These are phyloP conservation scores for Dendroctonus ponderosae DNA, from an alignment of 1,140 invertebrate genomes.

Conservation along the genomic window DNA sequence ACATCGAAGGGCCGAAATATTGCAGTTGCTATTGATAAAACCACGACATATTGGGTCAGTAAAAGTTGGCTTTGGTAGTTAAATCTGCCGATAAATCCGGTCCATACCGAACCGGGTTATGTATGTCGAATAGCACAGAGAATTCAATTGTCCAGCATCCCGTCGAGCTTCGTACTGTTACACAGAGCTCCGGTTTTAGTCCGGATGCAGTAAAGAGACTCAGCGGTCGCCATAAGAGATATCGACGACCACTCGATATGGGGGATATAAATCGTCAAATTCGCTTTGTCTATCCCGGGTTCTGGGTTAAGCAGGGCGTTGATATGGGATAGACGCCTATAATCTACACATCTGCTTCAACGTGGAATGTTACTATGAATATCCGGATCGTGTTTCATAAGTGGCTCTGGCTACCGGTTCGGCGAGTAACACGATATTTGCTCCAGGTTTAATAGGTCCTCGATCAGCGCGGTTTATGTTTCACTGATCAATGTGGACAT, in stretches of 20 bases:
- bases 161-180: conserved; percentile 3
- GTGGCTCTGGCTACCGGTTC: conserved; percentile 1
- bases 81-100: background rate
- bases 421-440: background rate
- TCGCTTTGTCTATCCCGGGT: conserved; percentile 21
- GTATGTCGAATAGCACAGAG: conserved; percentile 13
- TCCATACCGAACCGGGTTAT: conserved; percentile 1
- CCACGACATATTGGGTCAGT: no score
- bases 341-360: conserved; percentile 10
- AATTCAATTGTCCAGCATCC: conserved; percentile 20
- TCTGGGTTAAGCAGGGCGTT: conserved; percentile 20
- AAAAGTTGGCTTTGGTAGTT: background rate
- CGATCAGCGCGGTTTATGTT: no score
- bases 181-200: conserved; percentile 22
- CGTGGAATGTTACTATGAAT: conserved; percentile 6
- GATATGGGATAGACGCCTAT: conserved; percentile 8
- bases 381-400: conserved; percentile 11
- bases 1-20: no score
- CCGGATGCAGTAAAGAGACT: conserved; percentile 18
- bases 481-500: no score
- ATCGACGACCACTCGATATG: conserved; percentile 24
- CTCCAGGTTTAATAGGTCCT: no score
- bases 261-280: conserved; percentile 26
- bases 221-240: conserved; percentile 17
- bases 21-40: no score